phyloP scores from a whole-genome alignment of 2,113 vertebrate species.

The Xyrauchen texanus region DNA sequence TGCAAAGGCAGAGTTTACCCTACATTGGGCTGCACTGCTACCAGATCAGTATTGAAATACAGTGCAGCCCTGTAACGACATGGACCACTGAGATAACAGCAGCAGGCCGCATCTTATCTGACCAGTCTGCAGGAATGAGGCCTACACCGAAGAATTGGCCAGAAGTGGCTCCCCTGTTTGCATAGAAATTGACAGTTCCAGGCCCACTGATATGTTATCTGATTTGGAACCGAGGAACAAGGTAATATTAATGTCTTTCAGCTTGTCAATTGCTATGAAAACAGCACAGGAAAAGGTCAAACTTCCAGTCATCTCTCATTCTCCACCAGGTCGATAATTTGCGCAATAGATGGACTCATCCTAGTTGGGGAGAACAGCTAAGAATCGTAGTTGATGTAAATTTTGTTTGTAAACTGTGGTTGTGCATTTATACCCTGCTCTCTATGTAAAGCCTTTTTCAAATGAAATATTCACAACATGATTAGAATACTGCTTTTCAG shows the following conservation, averaged over 20 bases:
- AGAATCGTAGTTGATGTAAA: background rate
- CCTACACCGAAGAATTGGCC: constrained; percentile 8
- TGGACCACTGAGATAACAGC: constrained; percentile 2
- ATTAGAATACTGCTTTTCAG: constrained; percentile 67
- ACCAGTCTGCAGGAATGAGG: constrained; percentile 23
- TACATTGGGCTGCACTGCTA: no score
- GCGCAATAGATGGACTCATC: background rate
- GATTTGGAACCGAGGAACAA: constrained; percentile 26
- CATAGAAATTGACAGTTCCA: constrained; percentile 57
- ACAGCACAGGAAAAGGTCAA: constrained; percentile 40
- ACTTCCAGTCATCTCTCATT: constrained; percentile 27
- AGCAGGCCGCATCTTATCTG: constrained; percentile 41
- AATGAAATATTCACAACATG: constrained; percentile 63
- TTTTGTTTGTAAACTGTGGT: background rate
- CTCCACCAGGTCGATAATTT: constrained; percentile 10
- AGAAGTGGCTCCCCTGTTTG: constrained; percentile 35
- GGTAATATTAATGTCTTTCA: background rate
- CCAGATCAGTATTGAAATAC: background rate
- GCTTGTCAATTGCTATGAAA: constrained; percentile 11
- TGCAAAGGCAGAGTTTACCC: no score
- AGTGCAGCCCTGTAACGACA: background rate
- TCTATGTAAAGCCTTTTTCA: constrained; percentile 59
- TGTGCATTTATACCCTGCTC: constrained; percentile 1
- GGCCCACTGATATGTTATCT: constrained; percentile 33
- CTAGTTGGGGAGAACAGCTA: background rate